These are phyloP conservation scores for Typhlichthys eigenmanni DNA, from an alignment of 2,797 vertebrate genomes.

Conservation along the genomic window DNA sequence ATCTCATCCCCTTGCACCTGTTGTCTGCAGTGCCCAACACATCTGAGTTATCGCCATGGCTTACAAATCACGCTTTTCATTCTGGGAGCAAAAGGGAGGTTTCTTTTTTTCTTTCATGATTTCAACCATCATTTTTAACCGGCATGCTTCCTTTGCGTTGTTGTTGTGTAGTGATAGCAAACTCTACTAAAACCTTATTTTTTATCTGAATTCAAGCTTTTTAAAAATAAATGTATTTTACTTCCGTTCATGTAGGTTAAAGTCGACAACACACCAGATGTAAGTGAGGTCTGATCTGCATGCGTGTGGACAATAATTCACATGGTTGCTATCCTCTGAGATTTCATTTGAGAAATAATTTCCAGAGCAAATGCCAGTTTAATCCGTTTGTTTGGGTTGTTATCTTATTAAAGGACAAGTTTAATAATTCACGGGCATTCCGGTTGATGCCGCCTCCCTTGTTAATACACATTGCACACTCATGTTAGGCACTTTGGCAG, in stretches of 20 bases:
- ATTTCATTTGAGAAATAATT: conserved; percentile 11
- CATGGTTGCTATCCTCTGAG: conserved; percentile 1
- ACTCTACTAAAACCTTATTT: not conserved
- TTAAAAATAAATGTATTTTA: conserved; percentile 14
- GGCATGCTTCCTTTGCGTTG: conserved; percentile 20
- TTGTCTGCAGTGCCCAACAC: conserved; percentile 60
- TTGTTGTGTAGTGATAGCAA: conserved; percentile 3
- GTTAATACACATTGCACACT: not conserved
- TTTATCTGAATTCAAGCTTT: conserved; percentile 33
- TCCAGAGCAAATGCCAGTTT: not conserved
- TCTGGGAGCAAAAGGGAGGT: conserved; percentile 99
- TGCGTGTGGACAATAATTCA: conserved; percentile 19
- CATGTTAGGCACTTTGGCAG: conserved; percentile 6
- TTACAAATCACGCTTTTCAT: conserved; percentile 94
- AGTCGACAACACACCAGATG: conserved; percentile 89
- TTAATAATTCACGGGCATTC: not conserved
- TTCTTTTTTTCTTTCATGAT: conserved; percentile 44
- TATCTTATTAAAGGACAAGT: not conserved
- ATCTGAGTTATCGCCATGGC: conserved; percentile 82
- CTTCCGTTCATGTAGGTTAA: conserved; percentile 85
- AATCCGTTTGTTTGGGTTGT: not conserved
- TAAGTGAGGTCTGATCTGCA: conserved; percentile 76
- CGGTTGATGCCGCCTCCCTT: not conserved
- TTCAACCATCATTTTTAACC: conserved; percentile 9
- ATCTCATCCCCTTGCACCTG: conserved; percentile 42